A percentile compares a stretch with the other conserved stretches of the same genome.
Evolutionary conservation across 2,113 vertebrate genomes (phyloP).

Genomic region (Myiagra hebetior): DNA sequence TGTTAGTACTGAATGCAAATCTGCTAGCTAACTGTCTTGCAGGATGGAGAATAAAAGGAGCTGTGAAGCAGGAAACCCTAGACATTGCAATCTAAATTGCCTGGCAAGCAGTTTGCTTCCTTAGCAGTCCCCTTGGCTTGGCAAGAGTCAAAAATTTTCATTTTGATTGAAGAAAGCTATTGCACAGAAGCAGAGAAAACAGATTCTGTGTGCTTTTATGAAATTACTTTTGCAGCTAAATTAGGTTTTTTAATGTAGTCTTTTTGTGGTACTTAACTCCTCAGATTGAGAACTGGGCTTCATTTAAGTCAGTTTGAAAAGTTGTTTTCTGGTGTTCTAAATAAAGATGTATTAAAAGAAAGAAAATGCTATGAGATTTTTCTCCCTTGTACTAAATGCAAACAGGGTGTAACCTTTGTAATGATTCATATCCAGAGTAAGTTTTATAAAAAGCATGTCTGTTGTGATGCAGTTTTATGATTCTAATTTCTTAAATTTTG

Average conservation of each 20-base stretch:
- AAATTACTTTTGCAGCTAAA: neutral
- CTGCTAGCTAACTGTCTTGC: neutral
- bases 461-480: neutral
- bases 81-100: neutral
- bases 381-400: neutral
- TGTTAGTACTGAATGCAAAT: rapidly evolving
- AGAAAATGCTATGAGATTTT: neutral
- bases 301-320: neutral
- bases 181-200: neutral
- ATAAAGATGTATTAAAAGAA: neutral
- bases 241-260: neutral
- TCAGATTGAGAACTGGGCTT: neutral
- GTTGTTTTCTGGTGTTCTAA: neutral
- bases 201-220: neutral
- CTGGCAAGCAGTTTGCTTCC: neutral
- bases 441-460: neutral
- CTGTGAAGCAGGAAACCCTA: neutral
- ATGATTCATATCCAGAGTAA: neutral
- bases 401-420: neutral
- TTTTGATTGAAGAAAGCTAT: neutral
- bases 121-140: neutral
- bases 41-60: neutral
- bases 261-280: neutral
- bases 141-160: neutral
- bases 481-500: neutral